These are phyloP conservation scores for Saxicola maurus DNA, from an alignment of 2,797 vertebrate genomes.

Conservation along the genomic window DNA sequence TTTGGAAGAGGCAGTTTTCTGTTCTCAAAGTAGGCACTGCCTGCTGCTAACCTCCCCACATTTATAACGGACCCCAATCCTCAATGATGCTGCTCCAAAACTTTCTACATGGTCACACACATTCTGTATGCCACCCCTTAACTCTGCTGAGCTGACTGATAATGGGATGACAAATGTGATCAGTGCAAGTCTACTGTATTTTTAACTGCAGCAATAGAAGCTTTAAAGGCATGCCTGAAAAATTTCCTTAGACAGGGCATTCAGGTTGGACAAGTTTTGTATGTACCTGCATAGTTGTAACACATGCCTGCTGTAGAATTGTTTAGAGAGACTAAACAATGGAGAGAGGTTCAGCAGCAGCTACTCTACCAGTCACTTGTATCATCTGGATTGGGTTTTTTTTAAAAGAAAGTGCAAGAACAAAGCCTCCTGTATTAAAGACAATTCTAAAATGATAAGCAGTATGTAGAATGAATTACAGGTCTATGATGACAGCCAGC, in stretches of 20 bases:
- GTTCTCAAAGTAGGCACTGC: not conserved
- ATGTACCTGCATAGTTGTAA: not conserved
- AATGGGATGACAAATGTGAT: not conserved
- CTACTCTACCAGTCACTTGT: not conserved
- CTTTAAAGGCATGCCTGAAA: not conserved
- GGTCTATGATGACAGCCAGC: not conserved
- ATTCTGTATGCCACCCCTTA: not conserved
- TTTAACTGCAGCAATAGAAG: not conserved
- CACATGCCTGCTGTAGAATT: not conserved
- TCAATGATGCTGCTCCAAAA: not conserved
- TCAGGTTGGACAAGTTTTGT: not conserved
- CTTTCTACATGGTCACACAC: not conserved
- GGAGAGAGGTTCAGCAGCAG: not conserved
- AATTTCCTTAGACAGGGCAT: not conserved
- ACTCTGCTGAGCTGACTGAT: not conserved
- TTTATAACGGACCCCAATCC: not conserved
- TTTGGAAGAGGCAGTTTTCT: not conserved
- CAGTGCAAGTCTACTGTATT: not conserved
- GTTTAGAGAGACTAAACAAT: not conserved
- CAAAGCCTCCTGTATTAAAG: not conserved
- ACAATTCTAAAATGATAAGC: not conserved
- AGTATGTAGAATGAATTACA: not conserved
- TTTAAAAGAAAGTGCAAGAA: not conserved
- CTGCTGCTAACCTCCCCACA: not conserved
- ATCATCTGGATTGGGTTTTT: not conserved